Percentiles rank a stretch among this genome's conserved stretches.
Conservation (phyloP, 30 jellyfish, hydroid and myxozoan species). For the Cassiopea andromeda region DNA sequence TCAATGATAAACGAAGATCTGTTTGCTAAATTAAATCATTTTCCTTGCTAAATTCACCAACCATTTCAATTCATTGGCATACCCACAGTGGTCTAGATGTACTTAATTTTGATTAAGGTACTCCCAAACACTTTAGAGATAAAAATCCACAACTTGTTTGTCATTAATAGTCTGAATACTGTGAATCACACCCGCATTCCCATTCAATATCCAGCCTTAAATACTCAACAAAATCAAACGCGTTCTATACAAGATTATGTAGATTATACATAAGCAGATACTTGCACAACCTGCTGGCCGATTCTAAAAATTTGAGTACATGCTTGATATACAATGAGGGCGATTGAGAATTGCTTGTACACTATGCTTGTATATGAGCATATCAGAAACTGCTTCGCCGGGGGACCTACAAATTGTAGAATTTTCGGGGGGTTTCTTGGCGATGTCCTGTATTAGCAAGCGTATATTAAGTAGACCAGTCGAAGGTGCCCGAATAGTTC, state of each 20-base stretch:
- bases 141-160: constrained; percentile 12
- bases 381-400: not conserved
- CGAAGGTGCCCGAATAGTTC: not conserved
- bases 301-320: constrained; percentile 23
- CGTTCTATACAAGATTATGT: constrained; percentile 7
- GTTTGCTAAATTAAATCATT: too few relatives aligned
- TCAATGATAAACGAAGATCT: too few relatives aligned
- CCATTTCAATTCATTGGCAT: too few relatives aligned
- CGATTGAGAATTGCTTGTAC: constrained; percentile 13
- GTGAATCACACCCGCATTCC: constrained; percentile 54
- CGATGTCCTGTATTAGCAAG: not conserved
- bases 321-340: constrained; percentile 24
- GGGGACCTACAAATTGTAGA: not conserved
- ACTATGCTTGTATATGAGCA: not conserved
- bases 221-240: constrained; percentile 50
- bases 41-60: too few relatives aligned
- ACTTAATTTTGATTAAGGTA: not conserved
- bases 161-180: constrained; percentile 32
- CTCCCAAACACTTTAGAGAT: not conserved
- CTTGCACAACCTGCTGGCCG: constrained; percentile 54
- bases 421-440: not conserved
- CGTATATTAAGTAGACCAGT: not conserved
- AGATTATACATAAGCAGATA: constrained; percentile 6
- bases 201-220: constrained; percentile 14
- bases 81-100: not conserved